Evolutionary conservation across 2,113 vertebrate genomes (phyloP).

Genomic region (Aplodontia rufa): DNA sequence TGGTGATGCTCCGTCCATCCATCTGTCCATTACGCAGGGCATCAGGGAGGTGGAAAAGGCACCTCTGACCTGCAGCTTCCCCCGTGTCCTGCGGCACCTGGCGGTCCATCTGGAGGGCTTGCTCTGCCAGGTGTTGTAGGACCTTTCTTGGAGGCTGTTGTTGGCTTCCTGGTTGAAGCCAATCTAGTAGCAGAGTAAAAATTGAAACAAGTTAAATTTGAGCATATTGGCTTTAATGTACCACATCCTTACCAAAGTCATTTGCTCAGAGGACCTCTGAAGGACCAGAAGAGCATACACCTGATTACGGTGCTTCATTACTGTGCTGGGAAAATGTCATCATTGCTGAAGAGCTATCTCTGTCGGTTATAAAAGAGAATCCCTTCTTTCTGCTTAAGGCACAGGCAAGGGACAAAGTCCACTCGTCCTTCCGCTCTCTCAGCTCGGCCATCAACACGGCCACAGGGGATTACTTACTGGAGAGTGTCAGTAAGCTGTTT

Average conservation of each 20-base stretch:
- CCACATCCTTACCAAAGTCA: neutral
- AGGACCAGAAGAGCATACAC: neutral
- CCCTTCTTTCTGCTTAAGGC: constrained; percentile 46
- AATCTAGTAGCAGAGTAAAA: neutral
- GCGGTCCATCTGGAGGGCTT: neutral
- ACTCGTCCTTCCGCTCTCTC: constrained; percentile 77
- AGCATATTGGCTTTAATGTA: neutral
- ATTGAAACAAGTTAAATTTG: neutral
- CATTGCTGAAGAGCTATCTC: neutral
- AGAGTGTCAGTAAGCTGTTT: constrained; percentile 81
- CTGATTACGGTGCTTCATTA: neutral
- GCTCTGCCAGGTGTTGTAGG: too few species aligned
- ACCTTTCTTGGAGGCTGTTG: neutral
- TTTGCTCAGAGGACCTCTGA: neutral
- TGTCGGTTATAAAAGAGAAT: neutral
- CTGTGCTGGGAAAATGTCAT: neutral
- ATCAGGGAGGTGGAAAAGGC: neutral
- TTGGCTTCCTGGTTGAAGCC: neutral
- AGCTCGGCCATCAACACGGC: constrained; percentile 66
- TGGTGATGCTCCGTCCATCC: too few species aligned
- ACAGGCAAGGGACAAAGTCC: constrained; percentile 52
- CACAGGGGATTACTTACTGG: constrained; percentile 71
- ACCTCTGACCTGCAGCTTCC: neutral
- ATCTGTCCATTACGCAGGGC: neutral
- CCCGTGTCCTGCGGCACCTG: neutral